Evolutionary conservation across 1,140 invertebrate genomes (phyloP).

Genomic region (Drosophila paulistorum): DNA sequence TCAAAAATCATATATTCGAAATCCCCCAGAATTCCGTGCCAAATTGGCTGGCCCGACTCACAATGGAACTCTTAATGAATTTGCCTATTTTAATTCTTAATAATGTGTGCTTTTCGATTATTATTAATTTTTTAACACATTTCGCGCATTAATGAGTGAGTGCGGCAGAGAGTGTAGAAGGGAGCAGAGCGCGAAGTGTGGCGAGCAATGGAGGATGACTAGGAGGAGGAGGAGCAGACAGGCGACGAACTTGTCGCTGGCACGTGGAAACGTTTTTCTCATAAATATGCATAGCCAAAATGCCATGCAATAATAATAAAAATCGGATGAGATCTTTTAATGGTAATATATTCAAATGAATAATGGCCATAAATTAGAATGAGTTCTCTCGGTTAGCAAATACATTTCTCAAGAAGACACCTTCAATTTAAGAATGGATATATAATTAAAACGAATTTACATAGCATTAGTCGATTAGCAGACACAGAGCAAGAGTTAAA

Average conservation of each 20-base stretch:
- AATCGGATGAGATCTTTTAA: constrained; percentile 11
- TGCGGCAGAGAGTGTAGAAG: constrained; percentile 13
- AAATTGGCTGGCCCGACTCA: constrained; percentile 48
- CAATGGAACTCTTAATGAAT: constrained; percentile 67
- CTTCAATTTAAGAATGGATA: constrained; percentile 15
- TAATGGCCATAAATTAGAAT: constrained; percentile 19
- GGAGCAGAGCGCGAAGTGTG: not conserved
- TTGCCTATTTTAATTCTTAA: constrained; percentile 54
- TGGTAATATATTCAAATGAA: constrained; percentile 45
- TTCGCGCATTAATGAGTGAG: constrained; percentile 57
- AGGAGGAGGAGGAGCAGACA: not conserved
- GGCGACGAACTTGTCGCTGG: constrained; percentile 43
- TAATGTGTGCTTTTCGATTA: constrained; percentile 15
- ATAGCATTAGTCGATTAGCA: constrained; percentile 15
- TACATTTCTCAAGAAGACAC: constrained; percentile 17
- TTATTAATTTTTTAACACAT: constrained; percentile 76
- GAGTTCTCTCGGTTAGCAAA: constrained; percentile 14
- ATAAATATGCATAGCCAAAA: constrained; percentile 66
- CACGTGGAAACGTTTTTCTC: constrained; percentile 66
- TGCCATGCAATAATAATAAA: constrained; percentile 22
- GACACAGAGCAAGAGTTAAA: not conserved
- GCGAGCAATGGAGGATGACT: not conserved
- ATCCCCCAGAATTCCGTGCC: constrained; percentile 24
- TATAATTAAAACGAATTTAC: constrained; percentile 12
- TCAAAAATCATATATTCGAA: not conserved